Conservation (phyloP, 2,113 vertebrate species). For the Bubo bubo region DNA sequence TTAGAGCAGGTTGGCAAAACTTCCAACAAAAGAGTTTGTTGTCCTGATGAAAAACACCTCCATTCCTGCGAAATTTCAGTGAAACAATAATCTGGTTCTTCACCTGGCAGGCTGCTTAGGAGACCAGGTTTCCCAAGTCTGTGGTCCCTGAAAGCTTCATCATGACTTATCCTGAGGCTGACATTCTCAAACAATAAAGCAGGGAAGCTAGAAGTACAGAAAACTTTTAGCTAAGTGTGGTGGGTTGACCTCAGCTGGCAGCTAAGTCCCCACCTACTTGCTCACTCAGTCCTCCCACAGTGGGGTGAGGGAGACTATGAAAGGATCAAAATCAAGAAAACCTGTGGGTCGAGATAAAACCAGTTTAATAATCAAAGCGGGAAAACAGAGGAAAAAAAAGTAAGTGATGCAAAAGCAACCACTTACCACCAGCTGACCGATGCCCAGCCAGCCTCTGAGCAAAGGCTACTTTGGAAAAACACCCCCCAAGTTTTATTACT, state of each 20-base stretch:
- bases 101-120: not conserved
- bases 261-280: not conserved
- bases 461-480: not conserved
- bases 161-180: not conserved
- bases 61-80: not conserved
- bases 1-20: not conserved
- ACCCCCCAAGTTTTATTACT: not conserved
- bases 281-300: not conserved
- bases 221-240: not conserved
- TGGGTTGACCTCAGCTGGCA: not conserved
- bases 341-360: not conserved
- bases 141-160: not conserved
- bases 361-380: not conserved
- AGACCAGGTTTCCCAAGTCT: not conserved
- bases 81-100: not conserved
- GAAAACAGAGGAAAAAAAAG: not conserved
- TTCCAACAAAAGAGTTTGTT: not conserved
- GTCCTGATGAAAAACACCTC: not conserved
- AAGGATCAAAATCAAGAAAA: not conserved
- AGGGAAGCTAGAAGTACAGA: not conserved
- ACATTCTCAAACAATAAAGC: not conserved
- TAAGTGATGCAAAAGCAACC: not conserved
- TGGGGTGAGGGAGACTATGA: not conserved
- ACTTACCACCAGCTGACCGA: not conserved
- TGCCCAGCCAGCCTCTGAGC: not conserved